Conservation (phyloP, 30 jellyfish, hydroid and myxozoan genomes). For the Hydractinia echinata region DNA sequence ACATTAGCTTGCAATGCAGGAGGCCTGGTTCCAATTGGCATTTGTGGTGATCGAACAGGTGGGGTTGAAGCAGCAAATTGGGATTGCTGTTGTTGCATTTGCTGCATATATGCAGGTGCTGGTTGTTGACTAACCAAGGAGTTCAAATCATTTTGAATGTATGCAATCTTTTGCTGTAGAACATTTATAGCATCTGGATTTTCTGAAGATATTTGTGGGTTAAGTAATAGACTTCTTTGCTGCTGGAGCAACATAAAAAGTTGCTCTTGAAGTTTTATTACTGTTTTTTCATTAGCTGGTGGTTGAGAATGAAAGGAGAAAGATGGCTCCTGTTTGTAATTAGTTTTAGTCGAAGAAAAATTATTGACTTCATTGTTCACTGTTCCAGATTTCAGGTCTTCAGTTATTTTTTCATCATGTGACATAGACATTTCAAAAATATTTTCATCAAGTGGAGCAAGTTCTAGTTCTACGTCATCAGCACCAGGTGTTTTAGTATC, state of each 20-base stretch:
- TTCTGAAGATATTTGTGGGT: neutral
- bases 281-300: neutral
- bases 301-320: neutral
- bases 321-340: neutral
- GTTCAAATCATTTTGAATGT: neutral
- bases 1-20: neutral
- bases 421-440: constrained; percentile 7
- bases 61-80: neutral
- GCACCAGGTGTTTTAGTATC: constrained; percentile 43
- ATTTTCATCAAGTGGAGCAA: constrained; percentile 29
- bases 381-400: neutral
- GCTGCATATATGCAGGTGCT: neutral
- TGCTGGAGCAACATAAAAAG: too few relatives aligned
- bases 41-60: constrained; percentile 1
- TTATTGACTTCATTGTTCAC: neutral
- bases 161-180: neutral
- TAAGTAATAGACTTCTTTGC: neutral
- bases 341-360: neutral
- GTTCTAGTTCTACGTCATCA: constrained; percentile 19
- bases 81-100: neutral
- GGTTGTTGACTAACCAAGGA: neutral
- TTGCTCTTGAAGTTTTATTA: too few relatives aligned
- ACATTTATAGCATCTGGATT: neutral
- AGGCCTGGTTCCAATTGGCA: constrained; percentile 5
- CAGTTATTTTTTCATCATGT: too few relatives aligned